These are phyloP conservation scores for Eurypyga helias DNA, from an alignment of 2,113 vertebrate species.

Conservation along the genomic window DNA sequence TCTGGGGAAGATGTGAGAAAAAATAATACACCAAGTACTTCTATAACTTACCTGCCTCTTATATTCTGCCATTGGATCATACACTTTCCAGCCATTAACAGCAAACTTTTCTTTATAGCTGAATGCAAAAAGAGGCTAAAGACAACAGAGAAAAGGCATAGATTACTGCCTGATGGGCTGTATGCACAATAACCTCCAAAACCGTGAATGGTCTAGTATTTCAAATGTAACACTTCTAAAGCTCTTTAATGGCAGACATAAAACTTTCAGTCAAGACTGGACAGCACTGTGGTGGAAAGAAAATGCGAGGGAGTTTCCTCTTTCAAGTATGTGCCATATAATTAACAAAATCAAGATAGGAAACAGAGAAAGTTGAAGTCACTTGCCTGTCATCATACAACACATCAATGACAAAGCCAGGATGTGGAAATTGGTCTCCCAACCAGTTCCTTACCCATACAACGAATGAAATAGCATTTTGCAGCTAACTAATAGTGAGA, in stretches of 20 bases:
- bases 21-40: not conserved
- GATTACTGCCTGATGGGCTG: not conserved
- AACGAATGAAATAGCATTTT: not conserved
- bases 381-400: not conserved
- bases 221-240: not conserved
- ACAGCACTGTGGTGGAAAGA: not conserved
- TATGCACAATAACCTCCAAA: not conserved
- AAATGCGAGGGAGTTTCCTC: not conserved
- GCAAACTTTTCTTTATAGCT: conserved; percentile 92
- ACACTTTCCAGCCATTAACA: conserved; percentile 94
- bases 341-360: not conserved
- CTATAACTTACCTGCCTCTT: conserved; percentile 86
- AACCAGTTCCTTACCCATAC: not conserved
- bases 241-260: not conserved
- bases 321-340: not conserved
- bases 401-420: not conserved
- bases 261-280: not conserved
- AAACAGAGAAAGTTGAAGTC: not conserved
- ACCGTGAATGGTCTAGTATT: not conserved
- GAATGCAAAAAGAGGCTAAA: conserved; percentile 91
- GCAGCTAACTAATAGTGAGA: not conserved
- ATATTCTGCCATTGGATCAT: conserved; percentile 90
- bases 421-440: not conserved
- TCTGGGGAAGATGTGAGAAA: not conserved
- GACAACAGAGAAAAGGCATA: conserved; percentile 9